Percentiles rank a stretch among this genome's conserved stretches.
phyloP scores from a whole-genome alignment of 2,888 invertebrate genomes.

The Scaptomyza cyrtandrae region DNA sequence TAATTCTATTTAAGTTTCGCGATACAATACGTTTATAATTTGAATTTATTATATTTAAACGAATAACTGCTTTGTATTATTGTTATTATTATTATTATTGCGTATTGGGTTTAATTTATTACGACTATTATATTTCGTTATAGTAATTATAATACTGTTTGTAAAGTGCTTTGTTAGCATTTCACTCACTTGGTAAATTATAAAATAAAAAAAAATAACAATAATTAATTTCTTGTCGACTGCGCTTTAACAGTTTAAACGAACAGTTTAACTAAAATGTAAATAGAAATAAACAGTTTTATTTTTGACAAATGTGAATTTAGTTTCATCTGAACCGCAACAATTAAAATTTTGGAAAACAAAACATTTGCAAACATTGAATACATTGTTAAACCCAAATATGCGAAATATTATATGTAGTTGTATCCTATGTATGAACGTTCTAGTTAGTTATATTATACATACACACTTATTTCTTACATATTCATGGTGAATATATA shows the following conservation, averaged over 20 bases:
- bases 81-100: conserved; percentile 17
- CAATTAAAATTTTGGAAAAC: neutral
- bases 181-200: conserved; percentile 16
- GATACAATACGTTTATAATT: conserved; percentile 19
- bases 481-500: conserved; percentile 7
- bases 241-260: conserved; percentile 5
- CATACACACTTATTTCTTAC: conserved; percentile 28
- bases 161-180: conserved; percentile 21
- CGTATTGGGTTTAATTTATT: conserved; percentile 19
- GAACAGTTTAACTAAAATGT: neutral
- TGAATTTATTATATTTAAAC: neutral
- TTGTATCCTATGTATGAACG: conserved; percentile 16
- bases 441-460: conserved; percentile 22
- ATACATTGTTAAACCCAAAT: conserved; percentile 34
- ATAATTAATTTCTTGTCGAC: neutral
- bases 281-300: conserved; percentile 17
- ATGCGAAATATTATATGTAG: conserved; percentile 11
- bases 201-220: neutral
- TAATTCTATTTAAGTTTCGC: conserved; percentile 21
- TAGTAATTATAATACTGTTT: conserved; percentile 39
- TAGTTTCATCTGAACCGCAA: too few species aligned
- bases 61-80: conserved; percentile 25
- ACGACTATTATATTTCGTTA: too few species aligned
- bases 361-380: conserved; percentile 1
- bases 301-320: neutral